These are phyloP conservation scores for Nemurella pictetii DNA, from an alignment of 2,888 invertebrate genomes.

Conservation along the genomic window DNA sequence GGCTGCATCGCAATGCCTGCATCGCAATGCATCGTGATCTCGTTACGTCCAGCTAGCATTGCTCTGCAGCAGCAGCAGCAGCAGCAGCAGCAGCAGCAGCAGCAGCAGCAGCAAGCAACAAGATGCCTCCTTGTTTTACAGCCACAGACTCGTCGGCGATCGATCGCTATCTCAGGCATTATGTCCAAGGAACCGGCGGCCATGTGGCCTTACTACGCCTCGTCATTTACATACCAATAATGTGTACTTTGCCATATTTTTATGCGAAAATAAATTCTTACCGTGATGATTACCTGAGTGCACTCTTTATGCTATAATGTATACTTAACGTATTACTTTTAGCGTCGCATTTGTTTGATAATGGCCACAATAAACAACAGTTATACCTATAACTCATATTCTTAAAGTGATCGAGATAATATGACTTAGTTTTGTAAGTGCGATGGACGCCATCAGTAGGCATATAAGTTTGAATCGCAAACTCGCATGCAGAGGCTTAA, in stretches of 20 bases:
- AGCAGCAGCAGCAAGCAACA: slow-evolving; percentile 6
- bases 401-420: neutral
- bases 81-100: too few species aligned
- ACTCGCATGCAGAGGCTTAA: too few species aligned
- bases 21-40: too few species aligned
- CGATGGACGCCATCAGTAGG: neutral
- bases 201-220: slow-evolving; percentile 12
- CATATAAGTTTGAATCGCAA: too few species aligned
- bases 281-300: neutral
- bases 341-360: neutral
- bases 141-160: neutral
- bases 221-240: slow-evolving; percentile 22
- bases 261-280: slow-evolving; percentile 54
- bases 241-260: slow-evolving; percentile 45
- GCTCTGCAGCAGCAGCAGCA: too few species aligned
- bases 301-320: neutral
- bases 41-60: slow-evolving; percentile 4
- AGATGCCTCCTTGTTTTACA: slow-evolving; percentile 22
- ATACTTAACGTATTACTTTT: neutral
- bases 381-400: neutral
- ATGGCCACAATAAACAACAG: neutral
- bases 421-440: neutral
- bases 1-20: too few species aligned
- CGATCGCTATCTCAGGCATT: slow-evolving; percentile 11
- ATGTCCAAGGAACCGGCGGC: neutral